These are phyloP conservation scores for Cepaea hortensis DNA, from an alignment of 2,888 invertebrate species.

Conservation along the genomic window DNA sequence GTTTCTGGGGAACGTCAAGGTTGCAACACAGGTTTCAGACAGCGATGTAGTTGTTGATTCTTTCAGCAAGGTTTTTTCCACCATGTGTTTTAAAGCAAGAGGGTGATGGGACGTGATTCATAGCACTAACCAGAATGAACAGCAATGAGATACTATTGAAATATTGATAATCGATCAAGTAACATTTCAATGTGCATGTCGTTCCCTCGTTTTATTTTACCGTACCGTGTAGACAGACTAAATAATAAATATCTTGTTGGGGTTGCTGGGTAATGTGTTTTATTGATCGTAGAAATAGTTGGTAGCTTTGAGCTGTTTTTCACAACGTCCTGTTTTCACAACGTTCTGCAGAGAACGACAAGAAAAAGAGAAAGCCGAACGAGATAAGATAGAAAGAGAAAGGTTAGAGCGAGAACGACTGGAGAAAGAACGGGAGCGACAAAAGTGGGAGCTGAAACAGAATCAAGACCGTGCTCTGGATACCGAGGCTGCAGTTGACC, in stretches of 20 bases:
- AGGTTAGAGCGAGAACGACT: conserved; percentile 75
- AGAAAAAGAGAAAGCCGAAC: conserved; percentile 61
- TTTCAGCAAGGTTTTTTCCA: neutral
- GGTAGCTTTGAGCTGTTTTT: neutral
- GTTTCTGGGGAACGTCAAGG: neutral
- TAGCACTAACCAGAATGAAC: too few relatives aligned
- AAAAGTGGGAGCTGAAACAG: conserved; percentile 60
- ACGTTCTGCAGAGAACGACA: conserved; percentile 58
- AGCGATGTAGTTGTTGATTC: neutral
- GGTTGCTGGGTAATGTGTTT: neutral
- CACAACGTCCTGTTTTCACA: conserved; percentile 6
- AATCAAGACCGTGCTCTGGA: conserved; percentile 68
- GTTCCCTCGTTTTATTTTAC: too few relatives aligned
- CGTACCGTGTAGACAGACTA: neutral
- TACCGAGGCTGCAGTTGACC: conserved; percentile 80
- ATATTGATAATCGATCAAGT: too few relatives aligned
- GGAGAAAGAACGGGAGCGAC: conserved; percentile 79
- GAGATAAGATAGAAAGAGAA: conserved; percentile 69
- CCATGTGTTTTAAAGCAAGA: neutral
- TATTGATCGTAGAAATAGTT: neutral
- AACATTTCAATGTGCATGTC: too few relatives aligned
- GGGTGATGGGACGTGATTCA: neutral
- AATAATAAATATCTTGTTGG: too few relatives aligned
- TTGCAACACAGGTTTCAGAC: neutral
- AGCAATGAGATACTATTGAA: too few relatives aligned